A percentile compares a stretch with the other conserved stretches of the same genome.
phyloP scores from a whole-genome alignment of 2,113 vertebrate genomes.

The human region DNA sequence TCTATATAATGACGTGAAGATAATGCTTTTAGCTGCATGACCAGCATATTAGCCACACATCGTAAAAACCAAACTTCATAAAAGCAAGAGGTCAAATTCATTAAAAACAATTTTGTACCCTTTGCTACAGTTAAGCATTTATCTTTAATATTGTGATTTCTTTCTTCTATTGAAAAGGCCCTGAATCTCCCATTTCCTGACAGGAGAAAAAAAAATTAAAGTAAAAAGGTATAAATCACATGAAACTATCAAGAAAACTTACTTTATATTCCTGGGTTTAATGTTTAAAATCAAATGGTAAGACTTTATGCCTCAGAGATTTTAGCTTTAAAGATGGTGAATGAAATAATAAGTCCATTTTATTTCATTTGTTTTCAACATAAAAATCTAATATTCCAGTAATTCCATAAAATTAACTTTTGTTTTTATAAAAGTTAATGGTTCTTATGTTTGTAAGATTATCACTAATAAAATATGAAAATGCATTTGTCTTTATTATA shows the following conservation, averaged over 20 bases:
- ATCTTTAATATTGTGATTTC: constrained; percentile 53
- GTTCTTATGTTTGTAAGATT: background rate
- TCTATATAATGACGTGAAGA: constrained; percentile 85
- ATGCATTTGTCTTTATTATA: constrained; percentile 8
- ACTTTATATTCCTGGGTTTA: background rate
- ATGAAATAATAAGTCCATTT: background rate
- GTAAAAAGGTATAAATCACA: constrained; percentile 36
- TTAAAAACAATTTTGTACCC: constrained; percentile 76
- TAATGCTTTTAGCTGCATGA: constrained; percentile 86
- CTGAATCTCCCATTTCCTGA: constrained; percentile 31
- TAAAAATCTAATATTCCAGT: constrained; percentile 52
- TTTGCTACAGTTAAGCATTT: constrained; percentile 65
- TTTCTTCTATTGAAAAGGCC: constrained; percentile 63
- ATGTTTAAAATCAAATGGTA: constrained; percentile 30
- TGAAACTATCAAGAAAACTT: background rate
- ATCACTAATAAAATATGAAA: constrained; percentile 24
- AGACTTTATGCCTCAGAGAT: constrained; percentile 14
- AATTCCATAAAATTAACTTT: constrained; percentile 34
- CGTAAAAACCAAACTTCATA: constrained; percentile 81
- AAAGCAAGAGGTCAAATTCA: constrained; percentile 81
- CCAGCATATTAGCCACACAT: constrained; percentile 82
- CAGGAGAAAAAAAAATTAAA: constrained; percentile 6
- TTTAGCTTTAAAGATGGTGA: background rate
- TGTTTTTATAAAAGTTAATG: constrained; percentile 33
- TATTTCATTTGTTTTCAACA: constrained; percentile 35